Evolutionary conservation across 92 coral and sea anemone genomes (phyloP).

Genomic region (Phenganax marumi): DNA sequence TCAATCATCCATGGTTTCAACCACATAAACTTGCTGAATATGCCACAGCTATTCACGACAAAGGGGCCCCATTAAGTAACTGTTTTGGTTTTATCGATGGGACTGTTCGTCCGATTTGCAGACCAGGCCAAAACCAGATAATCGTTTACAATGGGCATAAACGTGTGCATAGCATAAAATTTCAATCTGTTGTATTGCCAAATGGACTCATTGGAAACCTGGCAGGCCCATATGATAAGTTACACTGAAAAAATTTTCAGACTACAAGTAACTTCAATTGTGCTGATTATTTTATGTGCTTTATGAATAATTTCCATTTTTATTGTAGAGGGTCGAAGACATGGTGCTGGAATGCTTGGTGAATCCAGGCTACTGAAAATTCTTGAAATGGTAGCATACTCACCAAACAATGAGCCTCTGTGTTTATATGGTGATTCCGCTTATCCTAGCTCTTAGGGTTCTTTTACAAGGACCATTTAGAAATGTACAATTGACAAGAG

Average conservation of each 20-base stretch:
- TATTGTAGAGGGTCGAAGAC: slow-evolving; percentile 7
- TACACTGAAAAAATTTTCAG: neutral
- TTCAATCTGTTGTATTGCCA: slow-evolving; percentile 3
- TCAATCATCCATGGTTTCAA: slow-evolving; percentile 24
- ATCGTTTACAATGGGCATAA: neutral
- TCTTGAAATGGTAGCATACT: slow-evolving; percentile 10
- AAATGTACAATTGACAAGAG: slow-evolving; percentile 6
- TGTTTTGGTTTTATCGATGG: slow-evolving; percentile 13
- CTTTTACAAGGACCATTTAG: slow-evolving; percentile 14
- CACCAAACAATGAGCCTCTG: slow-evolving; percentile 1
- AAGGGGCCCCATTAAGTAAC: slow-evolving; percentile 16
- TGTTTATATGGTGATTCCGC: neutral
- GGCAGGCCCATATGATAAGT: neutral
- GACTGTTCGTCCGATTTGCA: neutral
- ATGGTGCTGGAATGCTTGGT: slow-evolving; percentile 10
- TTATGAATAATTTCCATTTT: neutral
- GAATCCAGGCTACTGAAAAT: neutral
- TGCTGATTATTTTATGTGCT: neutral
- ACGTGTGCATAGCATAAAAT: neutral
- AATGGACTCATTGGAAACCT: neutral
- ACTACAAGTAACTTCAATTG: neutral
- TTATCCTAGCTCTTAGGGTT: slow-evolving; percentile 28
- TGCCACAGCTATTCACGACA: slow-evolving; percentile 11
- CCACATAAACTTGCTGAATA: neutral
- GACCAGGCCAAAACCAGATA: neutral